Percentiles rank a stretch among this genome's conserved stretches.
Conservation (phyloP, 2,797 vertebrate species). For the Rhinichthys osculus region DNA sequence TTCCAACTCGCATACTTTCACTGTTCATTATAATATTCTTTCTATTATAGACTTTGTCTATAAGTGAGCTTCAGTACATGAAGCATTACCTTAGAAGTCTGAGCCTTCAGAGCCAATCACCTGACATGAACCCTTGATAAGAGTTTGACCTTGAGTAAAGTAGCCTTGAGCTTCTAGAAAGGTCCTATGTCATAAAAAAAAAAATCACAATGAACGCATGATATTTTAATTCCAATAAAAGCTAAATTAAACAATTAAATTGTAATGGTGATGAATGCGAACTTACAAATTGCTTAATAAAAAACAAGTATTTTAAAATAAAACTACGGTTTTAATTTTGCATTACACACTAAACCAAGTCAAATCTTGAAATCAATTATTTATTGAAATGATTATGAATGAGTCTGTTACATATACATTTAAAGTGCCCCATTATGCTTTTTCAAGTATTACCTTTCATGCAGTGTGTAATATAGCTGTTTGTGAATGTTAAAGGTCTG, state of each 20-base stretch:
- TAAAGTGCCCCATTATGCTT: not conserved
- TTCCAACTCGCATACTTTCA: not conserved
- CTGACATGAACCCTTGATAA: not conserved
- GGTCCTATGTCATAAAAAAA: not conserved
- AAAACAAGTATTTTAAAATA: not conserved
- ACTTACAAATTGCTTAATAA: not conserved
- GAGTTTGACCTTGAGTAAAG: constrained; percentile 3
- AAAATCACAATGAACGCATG: not conserved
- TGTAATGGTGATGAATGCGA: not conserved
- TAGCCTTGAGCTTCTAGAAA: not conserved
- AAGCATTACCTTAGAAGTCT: constrained; percentile 24
- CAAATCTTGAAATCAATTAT: not conserved
- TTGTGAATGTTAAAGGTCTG: not conserved
- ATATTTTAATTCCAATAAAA: not conserved
- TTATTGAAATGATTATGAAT: not conserved
- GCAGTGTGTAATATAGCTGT: not conserved
- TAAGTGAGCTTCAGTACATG: not conserved
- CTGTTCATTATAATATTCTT: constrained; percentile 12
- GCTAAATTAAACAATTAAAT: not conserved
- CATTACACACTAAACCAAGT: not conserved
- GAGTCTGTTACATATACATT: not conserved
- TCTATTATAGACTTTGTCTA: not conserved
- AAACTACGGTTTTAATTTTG: not conserved
- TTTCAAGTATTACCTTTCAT: not conserved
- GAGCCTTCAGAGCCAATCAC: not conserved